Evolutionary conservation across 2,113 vertebrate species (phyloP).

Genomic region (Carlito syrichta): DNA sequence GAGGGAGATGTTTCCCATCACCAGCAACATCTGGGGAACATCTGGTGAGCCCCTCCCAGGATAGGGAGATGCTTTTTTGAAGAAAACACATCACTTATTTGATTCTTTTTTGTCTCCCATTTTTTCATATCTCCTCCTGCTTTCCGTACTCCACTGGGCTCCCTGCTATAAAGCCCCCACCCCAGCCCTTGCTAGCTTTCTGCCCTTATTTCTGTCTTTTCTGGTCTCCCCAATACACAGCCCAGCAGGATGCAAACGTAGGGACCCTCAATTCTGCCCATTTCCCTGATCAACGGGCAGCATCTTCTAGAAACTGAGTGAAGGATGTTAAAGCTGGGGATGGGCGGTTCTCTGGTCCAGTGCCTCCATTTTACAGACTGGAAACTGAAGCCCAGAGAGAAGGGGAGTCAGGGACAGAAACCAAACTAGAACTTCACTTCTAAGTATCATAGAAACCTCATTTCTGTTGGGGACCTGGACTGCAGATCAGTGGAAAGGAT

Average conservation of each 20-base stretch:
- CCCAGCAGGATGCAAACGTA: not conserved
- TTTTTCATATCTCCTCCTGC: not conserved
- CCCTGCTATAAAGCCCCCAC: not conserved
- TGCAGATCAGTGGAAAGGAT: not conserved
- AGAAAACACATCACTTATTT: slow-evolving; percentile 43
- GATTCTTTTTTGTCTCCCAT: not conserved
- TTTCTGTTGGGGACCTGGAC: not conserved
- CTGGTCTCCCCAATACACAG: not conserved
- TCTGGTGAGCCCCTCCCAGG: slow-evolving; percentile 63
- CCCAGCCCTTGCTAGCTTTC: not conserved
- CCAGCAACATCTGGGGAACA: slow-evolving; percentile 75
- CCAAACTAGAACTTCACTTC: not conserved
- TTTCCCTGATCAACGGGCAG: not conserved
- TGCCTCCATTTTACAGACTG: not conserved
- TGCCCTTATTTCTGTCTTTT: not conserved
- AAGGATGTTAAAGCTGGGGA: not conserved
- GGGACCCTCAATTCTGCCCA: not conserved
- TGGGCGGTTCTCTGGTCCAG: not conserved
- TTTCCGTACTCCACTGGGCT: not conserved
- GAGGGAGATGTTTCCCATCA: slow-evolving; percentile 60
- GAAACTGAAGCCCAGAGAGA: not conserved
- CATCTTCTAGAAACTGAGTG: not conserved
- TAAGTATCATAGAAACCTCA: not conserved
- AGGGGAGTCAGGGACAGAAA: not conserved
- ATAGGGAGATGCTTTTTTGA: slow-evolving; percentile 39